Evolutionary conservation across 2,113 vertebrate species (phyloP), one percentile per base, ranked within the genome.

Genomic region (Lepus timidus): DNA sequence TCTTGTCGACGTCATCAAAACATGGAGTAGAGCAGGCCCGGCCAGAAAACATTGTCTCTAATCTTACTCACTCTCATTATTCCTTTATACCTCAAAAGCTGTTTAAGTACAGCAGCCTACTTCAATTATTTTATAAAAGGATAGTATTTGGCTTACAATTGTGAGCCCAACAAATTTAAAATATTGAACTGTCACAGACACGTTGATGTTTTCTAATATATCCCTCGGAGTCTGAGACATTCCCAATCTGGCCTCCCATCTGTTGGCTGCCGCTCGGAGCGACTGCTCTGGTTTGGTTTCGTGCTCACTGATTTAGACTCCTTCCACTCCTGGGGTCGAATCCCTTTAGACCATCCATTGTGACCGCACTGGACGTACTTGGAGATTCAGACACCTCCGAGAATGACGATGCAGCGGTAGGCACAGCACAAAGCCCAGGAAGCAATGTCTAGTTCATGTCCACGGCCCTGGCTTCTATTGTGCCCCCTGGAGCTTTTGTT

Each of bases 211-310:
- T 85, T 39, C 80, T 64, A 27, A 39, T 29, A 39, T 2, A 14
- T 17, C n/a, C 90, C 82, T 88, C 31, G 76, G 95, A 61, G 58
- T 78, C n/a, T 83, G 10, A 52, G 9, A 44, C 7, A 55, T 25
- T 55, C 76, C 33, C 96, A 94, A 51, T 39, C 75, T 92, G 78
- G 52, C 83, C 80, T 76, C 55, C 97, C 93, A 92, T 96, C 95
- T 96, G 91, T 85, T 67, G 58, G 76, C n/a, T 58, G 78, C 52
- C 64, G 2, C 25, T 64, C 73, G 55, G 49, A 65, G 27, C 8
- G 14, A 19, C 52, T 33, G 68, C 25, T 49, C 9, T n/a, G 61
- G 33, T 82, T 93, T 92, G 17, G 23, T 74, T 78, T 1, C 55
- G n/a, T 90, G 39, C 36, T 88, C 17, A 0, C 64, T 61, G 27